phyloP scores from a whole-genome alignment of 2,888 invertebrate species.

The Physocephala rufipes region DNA sequence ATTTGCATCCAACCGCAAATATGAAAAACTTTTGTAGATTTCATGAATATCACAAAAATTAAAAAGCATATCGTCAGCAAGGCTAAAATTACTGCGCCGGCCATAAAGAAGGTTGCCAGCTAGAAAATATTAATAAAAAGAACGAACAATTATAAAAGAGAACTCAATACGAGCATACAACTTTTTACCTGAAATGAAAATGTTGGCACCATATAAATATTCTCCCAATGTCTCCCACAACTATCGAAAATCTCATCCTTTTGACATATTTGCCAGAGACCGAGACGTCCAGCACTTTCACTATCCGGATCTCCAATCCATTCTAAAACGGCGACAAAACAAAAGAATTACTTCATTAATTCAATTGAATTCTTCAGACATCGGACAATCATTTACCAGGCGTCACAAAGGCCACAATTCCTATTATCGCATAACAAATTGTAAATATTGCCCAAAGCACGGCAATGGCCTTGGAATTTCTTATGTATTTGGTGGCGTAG shows the following conservation, averaged over 20 bases:
- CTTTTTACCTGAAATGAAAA: constrained; percentile 73
- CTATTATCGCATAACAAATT: constrained; percentile 95
- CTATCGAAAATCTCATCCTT: constrained; percentile 80
- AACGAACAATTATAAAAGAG: neutral
- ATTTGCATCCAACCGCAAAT: constrained; percentile 96
- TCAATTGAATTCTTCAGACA: neutral
- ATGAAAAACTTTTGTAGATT: constrained; percentile 89
- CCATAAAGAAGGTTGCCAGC: constrained; percentile 89
- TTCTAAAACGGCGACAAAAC: constrained; percentile 65
- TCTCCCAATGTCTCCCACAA: constrained; percentile 85
- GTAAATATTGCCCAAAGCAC: constrained; percentile 98
- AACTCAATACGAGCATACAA: constrained; percentile 1
- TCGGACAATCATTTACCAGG: constrained; percentile 67
- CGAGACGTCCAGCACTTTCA: constrained; percentile 90
- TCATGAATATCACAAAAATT: constrained; percentile 92
- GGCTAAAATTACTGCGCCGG: constrained; percentile 84
- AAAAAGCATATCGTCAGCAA: constrained; percentile 87
- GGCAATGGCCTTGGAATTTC: constrained; percentile 93
- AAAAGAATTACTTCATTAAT: neutral
- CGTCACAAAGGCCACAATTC: constrained; percentile 93
- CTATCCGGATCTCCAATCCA: constrained; percentile 88
- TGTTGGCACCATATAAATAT: constrained; percentile 82
- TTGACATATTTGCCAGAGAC: constrained; percentile 89
- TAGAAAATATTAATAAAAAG: constrained; percentile 45
- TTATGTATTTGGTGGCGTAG: constrained; percentile 89